phyloP scores from a whole-genome alignment of 30 jellyfish, hydroid and myxozoan species.

The Aurelia sp. region DNA sequence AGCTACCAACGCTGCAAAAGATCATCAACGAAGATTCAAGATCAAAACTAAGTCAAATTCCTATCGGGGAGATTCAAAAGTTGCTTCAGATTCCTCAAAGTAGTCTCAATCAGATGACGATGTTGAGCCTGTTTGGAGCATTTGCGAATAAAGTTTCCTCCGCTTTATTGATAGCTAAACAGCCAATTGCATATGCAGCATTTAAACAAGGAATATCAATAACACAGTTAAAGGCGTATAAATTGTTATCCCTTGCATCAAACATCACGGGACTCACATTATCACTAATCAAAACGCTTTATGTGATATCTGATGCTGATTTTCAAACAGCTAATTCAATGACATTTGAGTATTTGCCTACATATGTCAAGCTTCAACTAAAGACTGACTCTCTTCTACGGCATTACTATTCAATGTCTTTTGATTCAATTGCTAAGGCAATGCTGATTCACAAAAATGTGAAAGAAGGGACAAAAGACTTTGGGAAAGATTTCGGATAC shows the following conservation, averaged over 20 bases:
- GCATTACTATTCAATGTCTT: constrained; percentile 28
- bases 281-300: background rate
- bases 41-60: background rate
- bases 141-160: background rate
- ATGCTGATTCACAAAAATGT: constrained; percentile 24
- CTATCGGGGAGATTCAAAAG: background rate
- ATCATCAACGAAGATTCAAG: background rate
- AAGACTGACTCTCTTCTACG: too few relatives aligned
- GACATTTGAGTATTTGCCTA: constrained; percentile 7
- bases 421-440: constrained; percentile 26
- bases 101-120: background rate
- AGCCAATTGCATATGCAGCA: constrained; percentile 41
- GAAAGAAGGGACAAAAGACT: constrained; percentile 18
- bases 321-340: background rate
- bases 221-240: background rate
- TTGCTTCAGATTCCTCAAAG: background rate
- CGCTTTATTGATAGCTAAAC: background rate
- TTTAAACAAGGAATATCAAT: constrained; percentile 18
- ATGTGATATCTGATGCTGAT: background rate
- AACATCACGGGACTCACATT: constrained; percentile 11
- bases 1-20: background rate
- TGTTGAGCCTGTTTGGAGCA: background rate
- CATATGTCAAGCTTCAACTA: constrained; percentile 8
- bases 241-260: constrained; percentile 8
- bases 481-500: constrained; percentile 26